Conservation (phyloP, 2,888 invertebrate species). For the Metopia argyrocephala region DNA sequence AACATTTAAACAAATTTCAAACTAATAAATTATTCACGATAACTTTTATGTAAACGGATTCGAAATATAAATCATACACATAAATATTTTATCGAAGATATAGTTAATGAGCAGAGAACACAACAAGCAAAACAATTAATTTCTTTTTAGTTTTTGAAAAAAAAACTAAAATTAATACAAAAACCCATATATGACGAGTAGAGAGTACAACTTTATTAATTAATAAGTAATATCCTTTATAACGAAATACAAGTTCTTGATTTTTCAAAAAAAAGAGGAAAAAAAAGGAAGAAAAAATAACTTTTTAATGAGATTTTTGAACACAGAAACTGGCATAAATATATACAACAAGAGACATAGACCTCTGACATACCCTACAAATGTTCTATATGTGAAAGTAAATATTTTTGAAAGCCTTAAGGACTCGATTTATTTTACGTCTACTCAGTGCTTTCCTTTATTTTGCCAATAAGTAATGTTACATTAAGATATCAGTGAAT, state of each 20-base stretch:
- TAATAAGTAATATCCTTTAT: slow-evolving; percentile 58
- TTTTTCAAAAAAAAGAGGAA: not conserved
- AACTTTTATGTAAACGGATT: slow-evolving; percentile 27
- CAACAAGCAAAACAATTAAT: not conserved
- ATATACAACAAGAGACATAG: no score
- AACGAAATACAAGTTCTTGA: not conserved
- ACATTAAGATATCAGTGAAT: no score
- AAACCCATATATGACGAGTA: not conserved
- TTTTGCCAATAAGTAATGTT: no score
- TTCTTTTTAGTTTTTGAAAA: no score
- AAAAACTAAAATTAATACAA: not conserved
- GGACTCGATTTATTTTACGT: no score
- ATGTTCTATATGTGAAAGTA: no score
- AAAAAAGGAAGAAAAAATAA: slow-evolving; percentile 6
- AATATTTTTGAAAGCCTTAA: no score
- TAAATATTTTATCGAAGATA: slow-evolving; percentile 25
- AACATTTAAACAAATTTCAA: slow-evolving; percentile 48
- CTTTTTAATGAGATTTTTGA: slow-evolving; percentile 44
- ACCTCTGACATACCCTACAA: no score
- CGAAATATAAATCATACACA: slow-evolving; percentile 34
- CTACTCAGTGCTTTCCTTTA: no score
- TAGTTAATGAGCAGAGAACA: not conserved
- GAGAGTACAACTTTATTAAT: slow-evolving; percentile 56
- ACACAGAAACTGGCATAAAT: not conserved
- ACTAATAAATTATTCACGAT: slow-evolving; percentile 47